Evolutionary conservation across 2,113 vertebrate genomes (phyloP).

Genomic region (Pseudopipra pipra): DNA sequence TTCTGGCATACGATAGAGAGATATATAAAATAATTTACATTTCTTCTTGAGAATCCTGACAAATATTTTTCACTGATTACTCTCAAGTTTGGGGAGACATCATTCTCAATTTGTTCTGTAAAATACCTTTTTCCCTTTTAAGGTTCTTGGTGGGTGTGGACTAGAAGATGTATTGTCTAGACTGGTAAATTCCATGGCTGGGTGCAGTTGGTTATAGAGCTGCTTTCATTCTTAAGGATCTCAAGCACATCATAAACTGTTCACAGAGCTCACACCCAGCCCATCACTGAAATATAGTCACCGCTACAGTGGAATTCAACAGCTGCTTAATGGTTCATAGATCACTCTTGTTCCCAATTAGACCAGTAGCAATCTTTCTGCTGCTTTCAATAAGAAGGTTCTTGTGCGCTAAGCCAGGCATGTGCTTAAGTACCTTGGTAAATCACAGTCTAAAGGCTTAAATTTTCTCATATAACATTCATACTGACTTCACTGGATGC

Average conservation of each 20-base stretch:
- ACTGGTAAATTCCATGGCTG: background rate
- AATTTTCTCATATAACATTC: conserved; percentile 32
- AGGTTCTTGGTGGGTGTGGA: background rate
- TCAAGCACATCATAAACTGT: background rate
- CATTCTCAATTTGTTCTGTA: background rate
- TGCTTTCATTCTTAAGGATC: conserved; percentile 8
- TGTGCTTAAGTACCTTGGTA: conserved; percentile 40
- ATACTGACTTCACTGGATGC: background rate
- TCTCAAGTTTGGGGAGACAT: background rate
- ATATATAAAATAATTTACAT: background rate
- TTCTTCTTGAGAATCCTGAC: background rate
- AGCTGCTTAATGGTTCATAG: conserved; percentile 34
- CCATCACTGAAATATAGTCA: background rate
- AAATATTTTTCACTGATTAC: background rate
- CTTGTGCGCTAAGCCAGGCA: background rate
- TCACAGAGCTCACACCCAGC: background rate
- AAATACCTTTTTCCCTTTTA: background rate
- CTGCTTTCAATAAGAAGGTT: background rate
- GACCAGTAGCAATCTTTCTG: conserved; percentile 25
- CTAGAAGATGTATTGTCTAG: background rate
- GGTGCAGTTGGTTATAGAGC: background rate
- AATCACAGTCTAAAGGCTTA: conserved; percentile 35
- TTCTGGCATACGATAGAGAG: background rate
- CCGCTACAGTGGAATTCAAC: background rate
- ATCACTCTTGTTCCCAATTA: background rate